Percentiles rank a stretch among this genome's conserved stretches.
Conservation (phyloP, 2,888 invertebrate species). For the Epistrophe grossulariae region DNA sequence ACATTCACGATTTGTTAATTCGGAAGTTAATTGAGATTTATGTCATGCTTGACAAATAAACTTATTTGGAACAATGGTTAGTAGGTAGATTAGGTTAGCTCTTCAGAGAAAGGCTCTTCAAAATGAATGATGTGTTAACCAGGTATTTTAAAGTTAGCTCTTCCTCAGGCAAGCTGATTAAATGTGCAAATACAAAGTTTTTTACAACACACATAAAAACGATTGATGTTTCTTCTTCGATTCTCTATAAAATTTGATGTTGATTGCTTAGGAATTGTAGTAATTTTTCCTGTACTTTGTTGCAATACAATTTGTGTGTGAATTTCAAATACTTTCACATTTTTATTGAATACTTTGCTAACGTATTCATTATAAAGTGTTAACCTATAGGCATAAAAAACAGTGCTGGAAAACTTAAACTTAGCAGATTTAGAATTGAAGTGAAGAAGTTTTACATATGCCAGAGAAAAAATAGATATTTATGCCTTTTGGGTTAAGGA, state of each 20-base stretch:
- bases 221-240: conserved; percentile 27
- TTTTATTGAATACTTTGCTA: not conserved
- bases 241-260: conserved; percentile 6
- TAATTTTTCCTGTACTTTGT: not conserved
- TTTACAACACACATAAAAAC: conserved; percentile 5
- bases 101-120: conserved; percentile 62
- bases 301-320: conserved; percentile 27
- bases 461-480: too few species aligned
- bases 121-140: conserved; percentile 38
- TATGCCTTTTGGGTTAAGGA: too few species aligned
- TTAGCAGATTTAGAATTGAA: not conserved
- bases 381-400: too few species aligned
- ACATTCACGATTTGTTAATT: conserved; percentile 49
- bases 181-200: conserved; percentile 9
- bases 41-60: conserved; percentile 53
- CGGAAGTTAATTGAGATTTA: conserved; percentile 68
- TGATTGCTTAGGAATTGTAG: conserved; percentile 35
- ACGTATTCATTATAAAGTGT: not conserved
- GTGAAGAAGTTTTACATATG: too few species aligned
- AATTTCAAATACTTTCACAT: conserved; percentile 33
- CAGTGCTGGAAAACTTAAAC: not conserved
- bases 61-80: conserved; percentile 62
- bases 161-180: conserved; percentile 16
- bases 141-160: conserved; percentile 5
- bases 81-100: not conserved